Evolutionary conservation across 1,140 invertebrate genomes (phyloP).

Genomic region (Drosophila lacertosa): DNA sequence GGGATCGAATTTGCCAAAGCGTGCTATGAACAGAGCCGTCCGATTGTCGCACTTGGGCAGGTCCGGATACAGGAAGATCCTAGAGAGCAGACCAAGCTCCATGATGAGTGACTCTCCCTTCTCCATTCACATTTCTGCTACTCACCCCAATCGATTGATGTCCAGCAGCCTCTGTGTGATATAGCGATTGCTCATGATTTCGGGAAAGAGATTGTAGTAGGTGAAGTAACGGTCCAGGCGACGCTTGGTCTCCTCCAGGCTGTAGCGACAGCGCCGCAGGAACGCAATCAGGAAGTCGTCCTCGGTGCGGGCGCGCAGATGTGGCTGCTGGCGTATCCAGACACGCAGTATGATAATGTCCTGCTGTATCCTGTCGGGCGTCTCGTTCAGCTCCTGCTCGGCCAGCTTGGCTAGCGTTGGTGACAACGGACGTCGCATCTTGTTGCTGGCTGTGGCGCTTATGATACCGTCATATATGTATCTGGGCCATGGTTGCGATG

Average conservation of each 20-base stretch:
- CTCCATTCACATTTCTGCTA: neutral
- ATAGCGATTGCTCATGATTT: slow-evolving; percentile 84
- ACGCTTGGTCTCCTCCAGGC: slow-evolving; percentile 87
- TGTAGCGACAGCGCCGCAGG: slow-evolving; percentile 88
- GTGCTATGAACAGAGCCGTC: slow-evolving; percentile 84
- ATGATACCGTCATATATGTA: slow-evolving; percentile 44
- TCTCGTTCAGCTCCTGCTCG: slow-evolving; percentile 86
- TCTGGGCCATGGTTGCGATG: slow-evolving; percentile 27
- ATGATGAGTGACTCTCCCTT: neutral
- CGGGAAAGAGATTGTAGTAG: slow-evolving; percentile 86
- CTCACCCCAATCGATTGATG: slow-evolving; percentile 85
- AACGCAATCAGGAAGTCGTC: slow-evolving; percentile 87
- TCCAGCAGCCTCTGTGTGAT: slow-evolving; percentile 80
- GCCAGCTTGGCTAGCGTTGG: slow-evolving; percentile 84
- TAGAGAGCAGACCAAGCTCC: neutral
- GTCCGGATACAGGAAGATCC: slow-evolving; percentile 71
- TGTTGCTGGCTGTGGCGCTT: slow-evolving; percentile 46
- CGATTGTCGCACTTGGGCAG: slow-evolving; percentile 83
- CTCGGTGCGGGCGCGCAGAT: slow-evolving; percentile 85
- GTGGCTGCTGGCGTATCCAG: slow-evolving; percentile 88
- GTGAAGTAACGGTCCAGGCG: slow-evolving; percentile 88
- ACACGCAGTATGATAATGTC: slow-evolving; percentile 86
- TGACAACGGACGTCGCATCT: slow-evolving; percentile 82
- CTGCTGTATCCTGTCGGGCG: slow-evolving; percentile 85
- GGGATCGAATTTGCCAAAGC: slow-evolving; percentile 84